Conservation (phyloP, 2,113 vertebrate species). For the Mola mola region DNA sequence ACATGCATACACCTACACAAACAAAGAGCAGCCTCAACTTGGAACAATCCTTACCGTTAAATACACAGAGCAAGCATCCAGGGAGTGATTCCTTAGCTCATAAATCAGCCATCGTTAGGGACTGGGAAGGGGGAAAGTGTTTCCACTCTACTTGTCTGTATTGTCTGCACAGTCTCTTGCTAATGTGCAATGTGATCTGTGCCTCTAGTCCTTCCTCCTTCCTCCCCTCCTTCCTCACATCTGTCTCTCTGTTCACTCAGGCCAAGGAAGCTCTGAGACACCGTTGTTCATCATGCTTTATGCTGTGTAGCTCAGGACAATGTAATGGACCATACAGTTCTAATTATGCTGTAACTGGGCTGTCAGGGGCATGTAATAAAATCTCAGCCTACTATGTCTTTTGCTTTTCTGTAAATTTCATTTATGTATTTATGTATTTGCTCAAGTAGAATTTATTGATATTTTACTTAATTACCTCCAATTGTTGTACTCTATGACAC, state of each 20-base stretch:
- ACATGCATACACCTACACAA: too few species aligned
- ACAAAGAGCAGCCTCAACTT: not conserved
- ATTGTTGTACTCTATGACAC: too few species aligned
- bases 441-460: too few species aligned
- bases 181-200: conserved; percentile 38
- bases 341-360: too few species aligned
- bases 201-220: conserved; percentile 19
- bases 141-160: not conserved
- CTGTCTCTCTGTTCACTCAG: conserved; percentile 14
- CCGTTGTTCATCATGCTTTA: conserved; percentile 20
- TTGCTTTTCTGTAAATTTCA: too few species aligned
- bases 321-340: too few species aligned
- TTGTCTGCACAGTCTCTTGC: too few species aligned
- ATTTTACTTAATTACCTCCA: too few species aligned
- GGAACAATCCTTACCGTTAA: not conserved
- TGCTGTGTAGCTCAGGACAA: too few species aligned
- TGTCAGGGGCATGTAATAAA: too few species aligned
- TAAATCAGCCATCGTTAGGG: not conserved
- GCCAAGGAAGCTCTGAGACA: conserved; percentile 24
- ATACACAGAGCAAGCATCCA: conserved; percentile 7
- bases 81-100: conserved; percentile 21
- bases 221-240: conserved; percentile 1
- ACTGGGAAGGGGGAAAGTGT: not conserved
- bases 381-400: too few species aligned
- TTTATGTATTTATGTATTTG: too few species aligned